Base-by-base conservation (phyloP, 1,140 invertebrate genomes). In the Lethocerus indicus region DNA sequence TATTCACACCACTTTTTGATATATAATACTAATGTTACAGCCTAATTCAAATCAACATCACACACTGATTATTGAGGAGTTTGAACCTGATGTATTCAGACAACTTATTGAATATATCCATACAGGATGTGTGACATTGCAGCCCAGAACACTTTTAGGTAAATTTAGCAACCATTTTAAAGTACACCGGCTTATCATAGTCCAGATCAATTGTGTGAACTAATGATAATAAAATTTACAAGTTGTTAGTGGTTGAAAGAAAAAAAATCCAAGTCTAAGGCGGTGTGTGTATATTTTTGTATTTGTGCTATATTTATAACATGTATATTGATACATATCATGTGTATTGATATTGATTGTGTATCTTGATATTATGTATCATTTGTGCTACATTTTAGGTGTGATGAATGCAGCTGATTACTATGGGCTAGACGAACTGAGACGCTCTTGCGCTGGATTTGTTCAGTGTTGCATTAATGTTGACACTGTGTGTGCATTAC, bases 321-420 rank as follows among this genome's bases (percentile, higher is more conserved):
- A 7, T 45, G 13, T 12, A 12, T 41, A 13, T 12, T 41, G 9
- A n/a, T 12, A 12, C 9, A 41, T 12, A 12, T 41, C 7, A 41
- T 12, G 13, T 41, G 20, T 41, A 9, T 41, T 18, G 9, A 9
- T n/a, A 12, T n/a, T n/a, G n/a, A n/a, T n/a, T n/a, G 14, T 50
- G 44, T 44, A 12, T 20, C 3, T 12, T 44, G 5, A 7, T 42
- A 12, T 12, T 9, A 20, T 20, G 42, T 50, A 4, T 49, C 49
- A 44, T n/a, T 26, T 52, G 52, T 47, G 26, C 26, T 47, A 27
- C n/a, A 46, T 53, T 54, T 64, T 60, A 92, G 89, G 89, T n/a
- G 83, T 94, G 3, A 90, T 94, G 86, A 93, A 93, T 65, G 89
- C 89, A 2, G 88, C 88, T 2, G 89, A 94, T 66, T 91, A 92